These are phyloP conservation scores for Conomelus anceps DNA, from an alignment of 2,888 invertebrate genomes.

Conservation along the genomic window DNA sequence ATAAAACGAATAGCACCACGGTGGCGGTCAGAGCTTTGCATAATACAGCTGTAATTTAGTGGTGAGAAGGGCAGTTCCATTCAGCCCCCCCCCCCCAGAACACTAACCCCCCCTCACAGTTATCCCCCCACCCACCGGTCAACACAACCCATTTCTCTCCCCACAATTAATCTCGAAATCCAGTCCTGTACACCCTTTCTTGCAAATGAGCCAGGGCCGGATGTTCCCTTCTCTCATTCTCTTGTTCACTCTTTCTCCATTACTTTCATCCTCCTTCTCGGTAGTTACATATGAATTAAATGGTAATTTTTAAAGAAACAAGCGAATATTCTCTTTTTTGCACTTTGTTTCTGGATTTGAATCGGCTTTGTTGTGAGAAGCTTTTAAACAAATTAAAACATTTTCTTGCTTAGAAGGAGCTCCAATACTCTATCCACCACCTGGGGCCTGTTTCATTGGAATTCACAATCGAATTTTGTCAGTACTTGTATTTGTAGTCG, in stretches of 20 bases:
- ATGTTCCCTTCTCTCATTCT: not conserved
- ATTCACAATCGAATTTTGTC: no score
- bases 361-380: not conserved
- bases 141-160: not conserved
- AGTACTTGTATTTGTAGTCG: no score
- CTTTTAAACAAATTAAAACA: constrained; percentile 4
- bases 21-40: constrained; percentile 8
- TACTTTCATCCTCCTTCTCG: not conserved
- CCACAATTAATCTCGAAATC: constrained; percentile 3
- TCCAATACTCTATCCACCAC: not conserved
- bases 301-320: constrained; percentile 5
- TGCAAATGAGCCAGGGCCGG: constrained; percentile 5
- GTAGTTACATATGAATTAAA: not conserved
- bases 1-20: not conserved
- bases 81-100: not conserved
- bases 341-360: not conserved
- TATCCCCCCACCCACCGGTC: no score
- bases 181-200: constrained; percentile 1
- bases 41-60: constrained; percentile 12
- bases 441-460: not conserved
- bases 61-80: constrained; percentile 2
- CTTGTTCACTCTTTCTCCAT: not conserved
- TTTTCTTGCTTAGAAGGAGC: not conserved
- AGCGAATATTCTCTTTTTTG: not conserved
- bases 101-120: no score